Base-by-base conservation (phyloP, 2,888 invertebrate genomes). In the Drosophila bunnanda region DNA sequence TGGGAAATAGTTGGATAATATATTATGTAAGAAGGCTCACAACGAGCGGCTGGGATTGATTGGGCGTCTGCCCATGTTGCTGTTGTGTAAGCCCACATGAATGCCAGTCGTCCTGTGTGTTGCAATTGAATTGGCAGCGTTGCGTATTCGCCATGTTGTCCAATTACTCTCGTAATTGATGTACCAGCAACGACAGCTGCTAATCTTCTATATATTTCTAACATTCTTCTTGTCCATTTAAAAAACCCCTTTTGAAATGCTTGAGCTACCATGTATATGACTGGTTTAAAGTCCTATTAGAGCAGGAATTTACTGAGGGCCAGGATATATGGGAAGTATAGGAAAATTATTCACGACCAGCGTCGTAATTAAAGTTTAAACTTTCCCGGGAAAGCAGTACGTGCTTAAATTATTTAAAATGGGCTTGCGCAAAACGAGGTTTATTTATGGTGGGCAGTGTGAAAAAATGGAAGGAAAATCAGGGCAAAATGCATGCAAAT, bases 331-430 rank as follows among this genome's bases (percentile, higher is more conserved):
- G 28, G 32, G 20, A 20, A 39, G 10, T 15, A 50, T 30, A 5
- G 20, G 1, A 32, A 32, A 50, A 4, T 20, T 32, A 50, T 50
- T 50, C 32, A 50, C 10, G 32, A 34, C 13, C 50, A 20, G 20
- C 17, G 72, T 61, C 72, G 70, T 67, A 78, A 83, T 88, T 82
- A 86, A 82, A 70, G 78, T 75, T 75, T 68, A 56, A 68, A 75
- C 60, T 68, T 50, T 43, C 17, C 6, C 34, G 50, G 64, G 60
- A 64, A 80, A 78, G 32, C 36, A 56, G 70, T 34, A 52, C 48
- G 71, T 62, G 50, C 55, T 67, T 54, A 76, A 81, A 83, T 83
- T 81, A 75, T 70, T 73, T 79, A 65, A 80, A 70, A 72, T 60
- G 22, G 20, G 32, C 25, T n/a, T 43, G 25, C 17, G 39, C 15